Conservation (phyloP, 2,888 invertebrate species). For the Mythimna vitellina region DNA sequence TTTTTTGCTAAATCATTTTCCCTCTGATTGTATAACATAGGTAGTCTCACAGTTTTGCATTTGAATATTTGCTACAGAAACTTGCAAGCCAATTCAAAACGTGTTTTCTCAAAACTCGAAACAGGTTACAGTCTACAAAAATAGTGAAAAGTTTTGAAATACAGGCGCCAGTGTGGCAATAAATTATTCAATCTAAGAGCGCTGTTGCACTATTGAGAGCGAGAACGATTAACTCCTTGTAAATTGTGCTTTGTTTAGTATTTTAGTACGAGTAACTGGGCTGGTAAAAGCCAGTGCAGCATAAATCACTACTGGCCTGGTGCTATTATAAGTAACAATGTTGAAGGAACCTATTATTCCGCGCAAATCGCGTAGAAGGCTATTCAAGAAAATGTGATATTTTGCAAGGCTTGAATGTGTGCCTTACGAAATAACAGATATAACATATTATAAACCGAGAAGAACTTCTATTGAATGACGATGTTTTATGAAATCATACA, state of each 20-base stretch:
- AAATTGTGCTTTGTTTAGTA: constrained; percentile 44
- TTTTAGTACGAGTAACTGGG: background rate
- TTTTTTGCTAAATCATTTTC: no score
- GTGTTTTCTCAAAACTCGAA: constrained; percentile 26
- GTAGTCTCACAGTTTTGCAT: background rate
- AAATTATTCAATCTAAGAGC: constrained; percentile 45
- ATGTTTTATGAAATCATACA: no score
- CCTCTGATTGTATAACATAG: background rate
- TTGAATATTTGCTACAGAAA: constrained; percentile 5
- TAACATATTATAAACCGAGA: background rate
- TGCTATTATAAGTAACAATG: constrained; percentile 29
- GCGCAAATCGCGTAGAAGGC: constrained; percentile 25
- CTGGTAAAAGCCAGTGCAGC: constrained; percentile 26
- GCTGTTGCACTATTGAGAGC: constrained; percentile 43
- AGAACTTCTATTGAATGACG: no score
- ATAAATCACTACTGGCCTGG: constrained; percentile 37
- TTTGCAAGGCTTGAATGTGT: background rate
- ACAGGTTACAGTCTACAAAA: constrained; percentile 30
- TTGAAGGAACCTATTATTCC: constrained; percentile 12
- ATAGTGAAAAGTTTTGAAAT: constrained; percentile 52
- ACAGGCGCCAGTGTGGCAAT: constrained; percentile 40
- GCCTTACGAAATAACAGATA: background rate
- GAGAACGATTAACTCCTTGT: constrained; percentile 35
- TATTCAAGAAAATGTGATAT: background rate
- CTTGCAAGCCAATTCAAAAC: background rate